These are phyloP conservation scores for Gasteruption jaculator DNA, from an alignment of 2,888 invertebrate genomes.

Conservation along the genomic window DNA sequence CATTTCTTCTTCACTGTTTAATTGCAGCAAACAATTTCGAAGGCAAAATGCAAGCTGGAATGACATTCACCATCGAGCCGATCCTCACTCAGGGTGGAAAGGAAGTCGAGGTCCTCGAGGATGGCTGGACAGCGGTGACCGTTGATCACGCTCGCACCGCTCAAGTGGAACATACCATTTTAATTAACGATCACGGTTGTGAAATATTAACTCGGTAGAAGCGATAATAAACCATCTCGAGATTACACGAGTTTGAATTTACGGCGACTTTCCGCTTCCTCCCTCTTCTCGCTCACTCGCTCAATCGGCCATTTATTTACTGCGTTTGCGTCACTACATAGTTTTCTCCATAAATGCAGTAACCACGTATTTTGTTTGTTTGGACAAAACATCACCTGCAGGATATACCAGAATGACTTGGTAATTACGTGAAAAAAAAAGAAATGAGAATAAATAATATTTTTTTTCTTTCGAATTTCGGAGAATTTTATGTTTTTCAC, in stretches of 20 bases:
- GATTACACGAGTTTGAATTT: too few species aligned
- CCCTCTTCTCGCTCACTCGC: too few species aligned
- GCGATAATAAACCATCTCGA: slow-evolving; percentile 1
- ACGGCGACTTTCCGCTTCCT: too few species aligned
- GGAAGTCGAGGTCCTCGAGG: slow-evolving; percentile 68
- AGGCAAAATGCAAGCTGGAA: slow-evolving; percentile 77
- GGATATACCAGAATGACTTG: slow-evolving; percentile 30
- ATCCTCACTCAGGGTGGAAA: slow-evolving; percentile 72
- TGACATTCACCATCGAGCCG: slow-evolving; percentile 95
- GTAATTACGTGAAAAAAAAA: slow-evolving; percentile 23
- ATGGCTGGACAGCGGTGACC: slow-evolving; percentile 91
- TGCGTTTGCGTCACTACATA: too few species aligned
- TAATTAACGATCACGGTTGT: slow-evolving; percentile 72
- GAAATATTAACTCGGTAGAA: slow-evolving; percentile 70
- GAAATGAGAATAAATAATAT: background rate
- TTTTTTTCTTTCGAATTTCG: slow-evolving; percentile 2
- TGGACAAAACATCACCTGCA: too few species aligned
- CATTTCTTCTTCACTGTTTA: slow-evolving; percentile 16
- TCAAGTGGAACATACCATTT: slow-evolving; percentile 88
- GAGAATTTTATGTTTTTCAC: background rate
- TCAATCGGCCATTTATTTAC: too few species aligned
- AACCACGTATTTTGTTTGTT: too few species aligned
- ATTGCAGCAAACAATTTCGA: slow-evolving; percentile 61
- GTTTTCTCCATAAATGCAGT: too few species aligned
- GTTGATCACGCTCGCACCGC: slow-evolving; percentile 77